Conservation (phyloP, 2,888 invertebrate species). For the Beris chalybata region DNA sequence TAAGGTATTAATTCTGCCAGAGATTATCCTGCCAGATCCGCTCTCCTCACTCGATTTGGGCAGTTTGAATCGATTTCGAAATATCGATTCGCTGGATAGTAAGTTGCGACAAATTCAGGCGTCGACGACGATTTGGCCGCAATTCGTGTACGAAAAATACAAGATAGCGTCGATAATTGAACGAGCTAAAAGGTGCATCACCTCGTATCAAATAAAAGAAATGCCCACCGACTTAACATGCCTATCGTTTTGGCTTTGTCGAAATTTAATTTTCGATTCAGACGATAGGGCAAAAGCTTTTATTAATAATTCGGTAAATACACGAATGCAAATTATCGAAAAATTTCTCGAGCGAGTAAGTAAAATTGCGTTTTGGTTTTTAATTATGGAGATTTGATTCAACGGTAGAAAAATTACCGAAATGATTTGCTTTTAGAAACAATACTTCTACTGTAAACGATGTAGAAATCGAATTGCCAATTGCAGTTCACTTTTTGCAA, state of each 20-base stretch:
- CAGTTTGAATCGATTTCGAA: conserved; percentile 56
- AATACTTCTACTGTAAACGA: conserved; percentile 62
- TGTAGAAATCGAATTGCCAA: conserved; percentile 64
- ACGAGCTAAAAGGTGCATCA: conserved; percentile 52
- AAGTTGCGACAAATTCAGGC: conserved; percentile 56
- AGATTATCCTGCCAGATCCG: conserved; percentile 64
- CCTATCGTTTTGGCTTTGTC: conserved; percentile 79
- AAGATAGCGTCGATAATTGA: conserved; percentile 58
- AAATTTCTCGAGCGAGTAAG: conserved; percentile 49
- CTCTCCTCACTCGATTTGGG: conserved; percentile 57
- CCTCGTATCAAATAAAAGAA: conserved; percentile 53
- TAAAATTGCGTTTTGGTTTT: conserved; percentile 13
- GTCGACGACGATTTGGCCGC: conserved; percentile 65
- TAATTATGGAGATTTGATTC: not conserved
- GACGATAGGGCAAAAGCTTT: conserved; percentile 65
- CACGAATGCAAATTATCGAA: conserved; percentile 61
- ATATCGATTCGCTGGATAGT: conserved; percentile 50
- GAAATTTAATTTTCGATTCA: conserved; percentile 72
- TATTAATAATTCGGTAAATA: conserved; percentile 67
- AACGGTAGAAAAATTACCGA: too few relatives aligned
- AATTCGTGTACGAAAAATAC: conserved; percentile 68
- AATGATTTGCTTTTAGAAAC: conserved; percentile 51
- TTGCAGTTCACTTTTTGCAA: conserved; percentile 73
- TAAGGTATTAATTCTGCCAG: conserved; percentile 69
- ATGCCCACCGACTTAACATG: conserved; percentile 69